phyloP scores from a whole-genome alignment of 1,140 invertebrate species.

The Trinorchestia longiramus region DNA sequence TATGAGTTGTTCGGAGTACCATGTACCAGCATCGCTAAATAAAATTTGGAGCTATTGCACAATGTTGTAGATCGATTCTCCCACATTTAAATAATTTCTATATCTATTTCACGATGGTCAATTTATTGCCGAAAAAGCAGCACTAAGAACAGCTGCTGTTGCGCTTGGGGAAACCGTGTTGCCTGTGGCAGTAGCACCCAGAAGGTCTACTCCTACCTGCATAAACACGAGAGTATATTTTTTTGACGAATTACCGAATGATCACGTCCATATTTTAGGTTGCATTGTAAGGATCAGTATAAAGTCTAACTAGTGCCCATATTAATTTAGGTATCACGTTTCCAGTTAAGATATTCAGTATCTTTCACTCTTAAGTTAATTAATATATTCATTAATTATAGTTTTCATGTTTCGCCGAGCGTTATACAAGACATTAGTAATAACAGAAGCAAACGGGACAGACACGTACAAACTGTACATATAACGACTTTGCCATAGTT shows the following conservation, averaged over 20 bases:
- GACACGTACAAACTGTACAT: neutral
- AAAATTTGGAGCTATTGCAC: neutral
- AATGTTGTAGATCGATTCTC: neutral
- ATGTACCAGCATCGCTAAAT: too few relatives aligned
- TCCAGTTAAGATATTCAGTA: neutral
- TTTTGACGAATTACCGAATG: neutral
- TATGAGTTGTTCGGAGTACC: neutral
- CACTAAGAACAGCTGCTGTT: neutral
- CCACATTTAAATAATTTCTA: neutral
- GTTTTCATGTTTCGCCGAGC: neutral
- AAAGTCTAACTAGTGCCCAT: neutral
- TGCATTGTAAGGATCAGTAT: neutral
- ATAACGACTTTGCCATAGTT: neutral
- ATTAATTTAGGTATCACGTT: neutral
- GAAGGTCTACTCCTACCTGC: neutral
- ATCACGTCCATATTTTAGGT: neutral
- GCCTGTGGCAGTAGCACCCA: too few relatives aligned
- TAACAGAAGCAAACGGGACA: neutral
- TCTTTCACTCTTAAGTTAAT: neutral
- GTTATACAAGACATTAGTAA: neutral
- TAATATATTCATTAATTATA: neutral
- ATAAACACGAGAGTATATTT: neutral
- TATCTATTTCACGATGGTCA: neutral
- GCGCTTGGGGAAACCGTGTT: neutral
- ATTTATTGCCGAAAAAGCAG: neutral